phyloP scores from a whole-genome alignment of 2,888 invertebrate species.

The Leptothorax acervorum region DNA sequence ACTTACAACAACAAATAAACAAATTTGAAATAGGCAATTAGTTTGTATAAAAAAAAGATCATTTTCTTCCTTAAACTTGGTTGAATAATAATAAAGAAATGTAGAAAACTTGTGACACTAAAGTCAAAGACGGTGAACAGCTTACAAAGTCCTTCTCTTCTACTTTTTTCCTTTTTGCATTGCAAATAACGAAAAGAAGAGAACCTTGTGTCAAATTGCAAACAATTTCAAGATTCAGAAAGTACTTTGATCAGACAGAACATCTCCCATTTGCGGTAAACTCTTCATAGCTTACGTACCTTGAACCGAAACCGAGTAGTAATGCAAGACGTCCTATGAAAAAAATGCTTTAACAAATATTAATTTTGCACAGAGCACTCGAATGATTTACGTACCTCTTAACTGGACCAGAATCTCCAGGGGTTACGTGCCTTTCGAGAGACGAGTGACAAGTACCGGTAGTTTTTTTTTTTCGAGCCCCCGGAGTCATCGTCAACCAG shows the following conservation, averaged over 20 bases:
- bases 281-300: background rate
- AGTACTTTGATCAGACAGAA: background rate
- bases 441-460: conserved; percentile 1
- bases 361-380: background rate
- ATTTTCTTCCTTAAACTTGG: background rate
- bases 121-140: background rate
- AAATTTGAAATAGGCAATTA: background rate
- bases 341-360: conserved; percentile 16
- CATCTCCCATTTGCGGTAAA: background rate
- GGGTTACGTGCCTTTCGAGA: background rate
- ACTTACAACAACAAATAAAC: background rate
- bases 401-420: background rate
- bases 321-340: background rate
- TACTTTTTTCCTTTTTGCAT: background rate
- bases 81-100: conserved; percentile 4
- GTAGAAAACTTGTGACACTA: background rate
- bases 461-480: background rate
- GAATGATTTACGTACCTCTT: conserved; percentile 2
- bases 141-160: background rate
- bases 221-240: background rate
- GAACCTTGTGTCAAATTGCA: background rate
- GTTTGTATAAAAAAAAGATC: background rate
- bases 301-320: background rate
- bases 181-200: background rate
- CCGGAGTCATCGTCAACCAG: background rate